Percentiles rank a stretch among this genome's conserved stretches.
phyloP scores from a whole-genome alignment of 2,797 vertebrate genomes.

The Cossypha caffra region DNA sequence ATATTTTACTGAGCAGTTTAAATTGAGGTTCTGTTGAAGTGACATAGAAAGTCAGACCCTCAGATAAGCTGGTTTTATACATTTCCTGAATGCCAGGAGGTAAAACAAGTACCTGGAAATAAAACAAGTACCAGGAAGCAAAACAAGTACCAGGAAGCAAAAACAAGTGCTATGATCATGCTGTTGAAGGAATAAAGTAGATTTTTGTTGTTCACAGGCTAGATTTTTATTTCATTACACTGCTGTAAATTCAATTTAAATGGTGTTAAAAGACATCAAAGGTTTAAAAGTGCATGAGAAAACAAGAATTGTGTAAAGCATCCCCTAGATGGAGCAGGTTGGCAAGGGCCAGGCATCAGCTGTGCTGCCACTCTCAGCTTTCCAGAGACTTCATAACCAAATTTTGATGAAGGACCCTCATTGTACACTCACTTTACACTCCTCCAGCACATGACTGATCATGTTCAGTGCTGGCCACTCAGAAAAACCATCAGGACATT shows the following conservation, averaged over 20 bases:
- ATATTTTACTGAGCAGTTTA: background rate
- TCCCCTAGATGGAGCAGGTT: slow-evolving; percentile 58
- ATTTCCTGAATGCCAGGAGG: background rate
- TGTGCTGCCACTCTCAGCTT: background rate
- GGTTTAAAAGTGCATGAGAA: background rate
- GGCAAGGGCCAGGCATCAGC: background rate
- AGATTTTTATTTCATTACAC: background rate
- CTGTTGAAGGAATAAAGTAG: background rate
- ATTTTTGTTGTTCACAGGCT: background rate
- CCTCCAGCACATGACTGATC: background rate
- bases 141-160: background rate
- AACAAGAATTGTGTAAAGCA: background rate
- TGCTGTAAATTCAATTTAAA: background rate
- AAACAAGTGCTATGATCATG: background rate
- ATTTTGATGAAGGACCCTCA: background rate
- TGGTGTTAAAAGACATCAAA: background rate
- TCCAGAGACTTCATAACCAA: background rate
- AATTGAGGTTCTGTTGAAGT: background rate
- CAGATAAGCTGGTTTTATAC: background rate
- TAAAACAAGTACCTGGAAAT: background rate
- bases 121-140: background rate
- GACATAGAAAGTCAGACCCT: background rate
- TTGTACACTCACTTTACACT: background rate
- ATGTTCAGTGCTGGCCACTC: background rate
- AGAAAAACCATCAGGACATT: background rate